A percentile compares a stretch with the other conserved stretches of the same genome.
Conservation (phyloP, 1,140 invertebrate species). For the Ceratosolen fusciceps region DNA sequence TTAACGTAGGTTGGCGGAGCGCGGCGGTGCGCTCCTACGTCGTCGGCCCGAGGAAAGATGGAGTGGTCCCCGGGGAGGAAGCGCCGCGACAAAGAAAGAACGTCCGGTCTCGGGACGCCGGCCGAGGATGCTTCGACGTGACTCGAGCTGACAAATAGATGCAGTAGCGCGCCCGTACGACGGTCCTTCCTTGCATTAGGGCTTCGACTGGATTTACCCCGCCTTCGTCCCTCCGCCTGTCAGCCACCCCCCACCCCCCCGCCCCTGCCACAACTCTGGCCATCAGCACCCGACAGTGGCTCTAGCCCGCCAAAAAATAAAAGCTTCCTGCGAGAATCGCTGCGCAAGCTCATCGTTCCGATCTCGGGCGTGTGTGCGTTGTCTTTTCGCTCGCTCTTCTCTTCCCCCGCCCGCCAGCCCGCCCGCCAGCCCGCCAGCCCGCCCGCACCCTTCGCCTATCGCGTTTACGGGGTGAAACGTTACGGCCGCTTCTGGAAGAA, state of each 20-base stretch:
- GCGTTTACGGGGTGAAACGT: constrained; percentile 11
- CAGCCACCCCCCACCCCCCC: not conserved
- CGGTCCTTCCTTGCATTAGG: constrained; percentile 1
- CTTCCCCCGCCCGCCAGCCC: not conserved
- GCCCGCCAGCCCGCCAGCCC: not conserved
- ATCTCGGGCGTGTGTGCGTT: constrained; percentile 2
- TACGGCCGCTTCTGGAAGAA: constrained; percentile 6
- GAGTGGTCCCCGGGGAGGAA: constrained; percentile 58
- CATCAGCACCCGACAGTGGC: too few species aligned
- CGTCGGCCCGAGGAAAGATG: constrained; percentile 57
- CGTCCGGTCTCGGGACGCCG: constrained; percentile 50
- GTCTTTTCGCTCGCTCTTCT: not conserved
- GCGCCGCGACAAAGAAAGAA: constrained; percentile 53
- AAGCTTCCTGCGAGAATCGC: constrained; percentile 44
- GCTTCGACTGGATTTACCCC: not conserved
- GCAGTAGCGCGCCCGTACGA: constrained; percentile 51
- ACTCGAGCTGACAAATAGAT: constrained; percentile 59
- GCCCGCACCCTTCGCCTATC: not conserved
- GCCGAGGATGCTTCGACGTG: constrained; percentile 39
- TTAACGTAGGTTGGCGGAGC: constrained; percentile 58
- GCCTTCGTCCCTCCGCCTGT: not conserved
- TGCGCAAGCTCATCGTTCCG: constrained; percentile 27
- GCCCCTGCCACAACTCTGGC: not conserved
- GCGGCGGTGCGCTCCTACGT: constrained; percentile 26
- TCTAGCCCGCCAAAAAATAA: constrained; percentile 42